Conservation (phyloP, 2,113 vertebrate genomes). For the Indri indri region DNA sequence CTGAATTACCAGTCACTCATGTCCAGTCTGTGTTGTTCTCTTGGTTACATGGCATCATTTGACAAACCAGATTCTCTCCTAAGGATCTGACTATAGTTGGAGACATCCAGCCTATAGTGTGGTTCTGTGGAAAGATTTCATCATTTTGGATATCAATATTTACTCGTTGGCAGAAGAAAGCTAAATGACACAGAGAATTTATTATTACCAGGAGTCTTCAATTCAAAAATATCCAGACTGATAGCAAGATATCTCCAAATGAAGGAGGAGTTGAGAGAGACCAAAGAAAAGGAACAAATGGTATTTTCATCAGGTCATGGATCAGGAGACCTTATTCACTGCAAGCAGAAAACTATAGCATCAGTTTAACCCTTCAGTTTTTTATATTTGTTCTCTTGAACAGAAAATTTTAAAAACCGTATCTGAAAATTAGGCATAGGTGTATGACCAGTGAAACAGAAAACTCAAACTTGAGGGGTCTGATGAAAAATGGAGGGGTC, state of each 20-base stretch:
- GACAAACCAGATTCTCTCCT: not conserved
- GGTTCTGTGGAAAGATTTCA: not conserved
- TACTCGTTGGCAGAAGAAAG: not conserved
- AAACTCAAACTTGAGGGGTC: not conserved
- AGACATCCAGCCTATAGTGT: not conserved
- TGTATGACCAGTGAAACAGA: not conserved
- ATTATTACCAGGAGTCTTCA: not conserved
- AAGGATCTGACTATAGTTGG: not conserved
- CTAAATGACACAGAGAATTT: not conserved
- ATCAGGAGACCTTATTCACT: not conserved
- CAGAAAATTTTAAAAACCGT: not conserved
- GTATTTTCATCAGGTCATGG: not conserved
- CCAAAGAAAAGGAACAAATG: not conserved
- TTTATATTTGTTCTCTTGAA: not conserved
- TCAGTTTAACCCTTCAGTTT: not conserved
- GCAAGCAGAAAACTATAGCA: not conserved
- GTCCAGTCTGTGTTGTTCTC: not conserved
- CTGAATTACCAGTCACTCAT: not conserved
- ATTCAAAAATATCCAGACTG: not conserved
- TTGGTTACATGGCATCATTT: not conserved
- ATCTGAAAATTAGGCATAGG: not conserved
- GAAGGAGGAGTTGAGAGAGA: not conserved
- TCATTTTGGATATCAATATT: not conserved
- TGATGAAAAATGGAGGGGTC: not conserved
- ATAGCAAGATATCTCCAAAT: not conserved